Conservation (phyloP, 2,888 invertebrate species). For the Drosophila percnosoma region DNA sequence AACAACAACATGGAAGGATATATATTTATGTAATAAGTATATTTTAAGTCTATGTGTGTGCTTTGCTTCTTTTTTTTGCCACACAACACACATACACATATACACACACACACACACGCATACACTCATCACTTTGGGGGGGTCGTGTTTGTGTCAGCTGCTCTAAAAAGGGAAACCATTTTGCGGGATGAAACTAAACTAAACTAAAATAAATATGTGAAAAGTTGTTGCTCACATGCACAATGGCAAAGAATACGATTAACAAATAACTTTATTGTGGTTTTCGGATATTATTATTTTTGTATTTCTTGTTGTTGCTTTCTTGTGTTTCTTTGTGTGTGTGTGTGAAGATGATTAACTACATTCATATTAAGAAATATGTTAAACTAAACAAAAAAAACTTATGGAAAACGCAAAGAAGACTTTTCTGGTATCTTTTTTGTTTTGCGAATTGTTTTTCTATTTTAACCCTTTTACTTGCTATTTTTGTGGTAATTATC, state of each 20-base stretch:
- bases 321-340: no score
- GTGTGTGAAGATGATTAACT: conserved; percentile 27
- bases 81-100: conserved; percentile 5
- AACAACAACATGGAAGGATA: conserved; percentile 75
- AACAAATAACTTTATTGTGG: conserved; percentile 71
- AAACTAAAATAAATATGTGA: conserved; percentile 35
- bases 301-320: conserved; percentile 29
- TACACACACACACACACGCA: conserved; percentile 2
- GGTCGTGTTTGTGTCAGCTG: conserved; percentile 29
- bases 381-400: conserved; percentile 49
- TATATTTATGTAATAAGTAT: conserved; percentile 40
- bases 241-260: conserved; percentile 54
- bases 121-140: conserved; percentile 8
- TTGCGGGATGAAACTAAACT: conserved; percentile 28
- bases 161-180: conserved; percentile 60
- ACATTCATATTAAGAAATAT: conserved; percentile 51
- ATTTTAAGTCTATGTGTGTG: conserved; percentile 18
- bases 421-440: conserved; percentile 51
- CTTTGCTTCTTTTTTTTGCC: conserved; percentile 9
- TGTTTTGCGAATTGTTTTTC: conserved; percentile 31
- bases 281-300: conserved; percentile 32
- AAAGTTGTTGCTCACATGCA: conserved; percentile 36
- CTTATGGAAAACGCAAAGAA: conserved; percentile 61
- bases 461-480: conserved; percentile 46
- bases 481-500: conserved; percentile 70